Evolutionary conservation across 2,888 invertebrate genomes (phyloP).

Genomic region (Gisinianus flammeolus): DNA sequence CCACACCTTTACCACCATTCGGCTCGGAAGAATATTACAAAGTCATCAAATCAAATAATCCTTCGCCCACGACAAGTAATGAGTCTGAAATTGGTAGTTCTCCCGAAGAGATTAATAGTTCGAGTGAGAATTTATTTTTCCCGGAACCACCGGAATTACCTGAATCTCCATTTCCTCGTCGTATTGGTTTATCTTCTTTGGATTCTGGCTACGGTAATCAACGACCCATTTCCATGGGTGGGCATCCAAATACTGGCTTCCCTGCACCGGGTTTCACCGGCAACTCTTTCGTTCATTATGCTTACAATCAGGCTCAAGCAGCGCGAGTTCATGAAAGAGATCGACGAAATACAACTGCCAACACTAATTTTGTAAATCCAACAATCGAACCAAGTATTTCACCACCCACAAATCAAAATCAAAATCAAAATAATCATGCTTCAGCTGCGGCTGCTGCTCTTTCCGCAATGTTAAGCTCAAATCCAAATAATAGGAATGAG

Average conservation of each 20-base stretch:
- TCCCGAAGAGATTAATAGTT: slow-evolving; percentile 47
- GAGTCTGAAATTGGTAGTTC: slow-evolving; percentile 56
- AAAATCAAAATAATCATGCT: not conserved
- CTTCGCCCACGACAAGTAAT: slow-evolving; percentile 56
- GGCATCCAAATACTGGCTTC: not conserved
- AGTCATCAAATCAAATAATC: slow-evolving; percentile 56
- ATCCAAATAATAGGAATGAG: not conserved
- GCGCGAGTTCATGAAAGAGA: not conserved
- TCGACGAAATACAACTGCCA: not conserved
- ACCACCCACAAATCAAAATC: not conserved
- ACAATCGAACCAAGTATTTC: too few species aligned
- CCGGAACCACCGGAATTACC: slow-evolving; percentile 55
- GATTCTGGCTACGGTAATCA: slow-evolving; percentile 22
- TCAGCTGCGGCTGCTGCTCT: slow-evolving; percentile 10
- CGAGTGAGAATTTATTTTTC: slow-evolving; percentile 49
- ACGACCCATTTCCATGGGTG: too few species aligned
- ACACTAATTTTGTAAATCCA: not conserved
- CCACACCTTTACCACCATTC: slow-evolving; percentile 57
- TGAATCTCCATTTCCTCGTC: slow-evolving; percentile 48
- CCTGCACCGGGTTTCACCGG: slow-evolving; percentile 10
- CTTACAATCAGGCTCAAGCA: not conserved
- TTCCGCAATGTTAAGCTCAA: not conserved
- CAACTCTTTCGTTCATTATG: not conserved
- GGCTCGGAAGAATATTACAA: slow-evolving; percentile 55
- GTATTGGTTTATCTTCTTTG: slow-evolving; percentile 29